Evolutionary conservation across 2,888 invertebrate genomes (phyloP).

Genomic region (Augochlorella aurata): DNA sequence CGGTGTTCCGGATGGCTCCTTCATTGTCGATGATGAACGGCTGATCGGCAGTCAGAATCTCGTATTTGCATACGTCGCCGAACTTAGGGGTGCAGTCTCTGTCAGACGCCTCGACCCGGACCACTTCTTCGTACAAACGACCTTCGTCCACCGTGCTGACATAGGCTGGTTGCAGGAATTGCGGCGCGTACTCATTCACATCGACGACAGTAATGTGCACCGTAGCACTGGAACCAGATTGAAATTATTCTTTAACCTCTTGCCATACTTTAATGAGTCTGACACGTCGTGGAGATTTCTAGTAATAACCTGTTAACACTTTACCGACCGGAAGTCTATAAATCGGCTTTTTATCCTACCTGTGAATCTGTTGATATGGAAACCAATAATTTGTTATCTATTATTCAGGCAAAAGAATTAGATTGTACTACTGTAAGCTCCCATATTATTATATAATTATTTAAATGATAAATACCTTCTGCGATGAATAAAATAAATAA

Average conservation of each 20-base stretch:
- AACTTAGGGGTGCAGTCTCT: slow-evolving; percentile 97
- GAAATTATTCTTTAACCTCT: slow-evolving; percentile 1
- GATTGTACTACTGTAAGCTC: too few relatives aligned
- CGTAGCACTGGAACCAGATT: slow-evolving; percentile 87
- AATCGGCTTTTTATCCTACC: too few relatives aligned
- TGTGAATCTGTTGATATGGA: too few relatives aligned
- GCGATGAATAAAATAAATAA: too few relatives aligned
- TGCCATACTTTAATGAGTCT: too few relatives aligned
- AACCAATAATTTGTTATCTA: too few relatives aligned
- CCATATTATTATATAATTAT: too few relatives aligned
- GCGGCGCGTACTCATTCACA: slow-evolving; percentile 97
- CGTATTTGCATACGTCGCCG: slow-evolving; percentile 98
- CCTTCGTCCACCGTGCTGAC: slow-evolving; percentile 96
- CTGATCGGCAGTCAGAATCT: slow-evolving; percentile 95
- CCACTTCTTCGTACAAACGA: slow-evolving; percentile 93
- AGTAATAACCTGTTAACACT: too few relatives aligned
- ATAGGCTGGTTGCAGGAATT: slow-evolving; percentile 95
- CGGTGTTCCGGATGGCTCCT: slow-evolving; percentile 96
- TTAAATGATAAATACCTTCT: too few relatives aligned
- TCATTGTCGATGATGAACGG: slow-evolving; percentile 96
- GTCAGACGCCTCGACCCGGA: slow-evolving; percentile 95
- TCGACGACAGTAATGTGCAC: slow-evolving; percentile 97
- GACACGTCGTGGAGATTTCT: too few relatives aligned
- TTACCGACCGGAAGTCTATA: too few relatives aligned
- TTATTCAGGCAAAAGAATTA: too few relatives aligned